Evolutionary conservation across 2,888 invertebrate genomes (phyloP).

Genomic region (Orthosia cruda): DNA sequence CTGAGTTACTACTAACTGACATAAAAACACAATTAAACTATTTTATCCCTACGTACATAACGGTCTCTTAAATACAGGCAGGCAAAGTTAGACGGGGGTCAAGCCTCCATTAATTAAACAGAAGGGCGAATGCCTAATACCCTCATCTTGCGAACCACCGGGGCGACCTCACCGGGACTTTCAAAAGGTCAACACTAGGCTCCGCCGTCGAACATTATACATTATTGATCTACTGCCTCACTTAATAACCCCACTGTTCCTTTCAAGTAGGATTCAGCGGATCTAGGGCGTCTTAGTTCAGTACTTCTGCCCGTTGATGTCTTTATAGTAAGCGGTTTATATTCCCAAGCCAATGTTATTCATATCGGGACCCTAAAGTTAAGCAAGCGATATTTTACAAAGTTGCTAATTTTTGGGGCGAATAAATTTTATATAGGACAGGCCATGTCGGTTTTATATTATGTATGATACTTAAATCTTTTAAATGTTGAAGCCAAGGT

Average conservation of each 20-base stretch:
- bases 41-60: constrained; percentile 57
- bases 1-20: constrained; percentile 33
- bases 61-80: constrained; percentile 66
- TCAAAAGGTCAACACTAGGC: constrained; percentile 72
- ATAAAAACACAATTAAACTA: constrained; percentile 65
- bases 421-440: constrained; percentile 36
- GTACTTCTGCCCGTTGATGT: constrained; percentile 42
- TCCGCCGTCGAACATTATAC: constrained; percentile 67
- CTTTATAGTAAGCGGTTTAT: constrained; percentile 51
- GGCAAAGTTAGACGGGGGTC: constrained; percentile 81
- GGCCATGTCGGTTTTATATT: constrained; percentile 29
- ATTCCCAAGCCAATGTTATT: constrained; percentile 54
- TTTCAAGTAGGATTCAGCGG: constrained; percentile 43
- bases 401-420: constrained; percentile 40
- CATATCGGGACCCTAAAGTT: constrained; percentile 43
- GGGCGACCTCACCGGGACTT: constrained; percentile 74
- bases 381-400: constrained; percentile 43
- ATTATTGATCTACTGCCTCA: constrained; percentile 69
- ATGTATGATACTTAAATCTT: constrained; percentile 37
- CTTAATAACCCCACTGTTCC: constrained; percentile 54
- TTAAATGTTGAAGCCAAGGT: constrained; percentile 35
- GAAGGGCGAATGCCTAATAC: constrained; percentile 72
- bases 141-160: constrained; percentile 72
- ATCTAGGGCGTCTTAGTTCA: constrained; percentile 35
- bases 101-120: constrained; percentile 85